Base-by-base conservation (phyloP, 2,888 invertebrate species). In the Pterobdella sp. region DNA sequence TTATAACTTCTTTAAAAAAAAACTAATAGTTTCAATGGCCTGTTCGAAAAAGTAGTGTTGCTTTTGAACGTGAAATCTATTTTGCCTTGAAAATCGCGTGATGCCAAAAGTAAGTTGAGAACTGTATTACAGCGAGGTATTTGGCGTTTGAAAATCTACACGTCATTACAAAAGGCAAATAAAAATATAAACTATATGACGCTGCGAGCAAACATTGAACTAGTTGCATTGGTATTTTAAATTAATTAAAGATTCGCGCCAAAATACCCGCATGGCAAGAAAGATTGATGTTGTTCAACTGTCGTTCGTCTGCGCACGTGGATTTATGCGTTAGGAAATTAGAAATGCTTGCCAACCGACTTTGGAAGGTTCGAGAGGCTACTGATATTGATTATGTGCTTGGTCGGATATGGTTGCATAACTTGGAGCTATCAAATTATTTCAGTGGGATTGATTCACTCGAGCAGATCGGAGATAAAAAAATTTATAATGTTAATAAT, bases 361-460 rank as follows among this genome's bases (percentile, higher is more conserved):
- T 71, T 22, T 71, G 71, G 71, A 71, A 71, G 56, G 36, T 34
- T 32, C 56, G 29, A 71, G 71, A 71, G 37, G 56, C 71, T n/a
- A 32, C n/a, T 36, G 71, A 71, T 1, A 42, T 71, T n/a, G 71
- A 71, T 52, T 71, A 71, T 34, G 71, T 71, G 32, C 63, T 35
- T 34, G 71, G 71, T 14, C 32, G 71, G 26, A 71, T 71, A n/a
- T 71, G 71, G 71, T 31, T 71, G n/a, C 71, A 71, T 31, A 71
- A 36, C 36, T 37, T 71, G 22, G 71, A 71, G 36, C 71, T 71
- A 29, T n/a, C 60, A 1, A 52, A 63, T 52, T 71, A 71, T 60
- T 71, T 71, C 56, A 31, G 63, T 22, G 35, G 63, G n/a, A 26
- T 56, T 26, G 26, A 56, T 3, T 26, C 10, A 26, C 60, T 56